Conservation (phyloP, 30 jellyfish, hydroid and myxozoan species). For the Phacellophora camtschatica region DNA sequence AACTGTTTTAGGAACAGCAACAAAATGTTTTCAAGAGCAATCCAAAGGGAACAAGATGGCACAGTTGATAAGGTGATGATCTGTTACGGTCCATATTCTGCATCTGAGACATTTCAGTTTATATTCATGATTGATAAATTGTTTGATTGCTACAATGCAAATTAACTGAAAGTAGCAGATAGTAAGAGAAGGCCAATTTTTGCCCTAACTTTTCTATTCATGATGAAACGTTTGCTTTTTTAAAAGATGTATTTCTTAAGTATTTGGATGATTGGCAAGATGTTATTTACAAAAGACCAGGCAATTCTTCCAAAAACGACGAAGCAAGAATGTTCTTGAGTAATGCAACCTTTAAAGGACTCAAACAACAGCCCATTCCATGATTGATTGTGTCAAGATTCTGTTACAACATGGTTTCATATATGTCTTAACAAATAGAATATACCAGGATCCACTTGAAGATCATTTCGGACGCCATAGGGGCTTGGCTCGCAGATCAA, state of each 20-base stretch:
- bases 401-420: slow-evolving; percentile 40
- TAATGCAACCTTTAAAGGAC: slow-evolving; percentile 51
- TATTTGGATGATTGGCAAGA: slow-evolving; percentile 54
- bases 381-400: slow-evolving; percentile 25
- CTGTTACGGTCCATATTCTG: slow-evolving; percentile 18
- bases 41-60: slow-evolving; percentile 56
- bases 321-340: slow-evolving; percentile 41
- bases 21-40: slow-evolving; percentile 34
- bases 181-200: slow-evolving; percentile 38
- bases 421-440: slow-evolving; percentile 40
- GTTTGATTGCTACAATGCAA: slow-evolving; percentile 44
- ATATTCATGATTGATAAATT: slow-evolving; percentile 32
- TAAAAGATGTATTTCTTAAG: slow-evolving; percentile 11
- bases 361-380: slow-evolving; percentile 49
- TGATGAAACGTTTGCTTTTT: slow-evolving; percentile 34
- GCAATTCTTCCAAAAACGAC: slow-evolving; percentile 30
- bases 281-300: slow-evolving; percentile 41
- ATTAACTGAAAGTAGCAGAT: slow-evolving; percentile 31
- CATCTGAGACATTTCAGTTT: slow-evolving; percentile 30
- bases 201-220: neutral
- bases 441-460: slow-evolving; percentile 58
- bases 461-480: slow-evolving; percentile 61
- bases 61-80: slow-evolving; percentile 43
- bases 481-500: slow-evolving; percentile 45
- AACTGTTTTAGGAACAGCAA: slow-evolving; percentile 56